Conservation (phyloP, 1,140 invertebrate genomes). For the Meloidogyne floridensis region DNA sequence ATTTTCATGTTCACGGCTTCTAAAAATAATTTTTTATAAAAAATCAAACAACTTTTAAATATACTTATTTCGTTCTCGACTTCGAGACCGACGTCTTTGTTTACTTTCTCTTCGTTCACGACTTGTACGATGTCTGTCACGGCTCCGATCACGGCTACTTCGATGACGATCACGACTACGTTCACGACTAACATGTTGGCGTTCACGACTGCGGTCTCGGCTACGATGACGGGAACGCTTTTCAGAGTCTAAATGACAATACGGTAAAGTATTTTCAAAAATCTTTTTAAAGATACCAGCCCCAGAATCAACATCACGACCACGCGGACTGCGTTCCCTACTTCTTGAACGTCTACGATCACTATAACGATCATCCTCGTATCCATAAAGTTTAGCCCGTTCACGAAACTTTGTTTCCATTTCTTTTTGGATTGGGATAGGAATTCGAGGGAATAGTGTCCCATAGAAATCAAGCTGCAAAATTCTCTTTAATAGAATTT, state of each 20-base stretch:
- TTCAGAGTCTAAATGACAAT: background rate
- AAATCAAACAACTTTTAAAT: conserved; percentile 5
- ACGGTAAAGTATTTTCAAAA: background rate
- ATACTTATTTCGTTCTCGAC: conserved; percentile 8
- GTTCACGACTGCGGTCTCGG: conserved; percentile 29
- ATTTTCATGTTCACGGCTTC: conserved; percentile 15
- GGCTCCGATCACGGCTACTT: conserved; percentile 19
- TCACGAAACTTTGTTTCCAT: conserved; percentile 62
- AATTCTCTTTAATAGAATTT: too few relatives aligned
- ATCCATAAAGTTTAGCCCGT: conserved; percentile 39
- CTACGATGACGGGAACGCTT: conserved; percentile 18
- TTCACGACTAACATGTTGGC: conserved; percentile 13
- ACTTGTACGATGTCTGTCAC: conserved; percentile 16
- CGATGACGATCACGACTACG: conserved; percentile 22
- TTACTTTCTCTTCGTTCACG: conserved; percentile 19
- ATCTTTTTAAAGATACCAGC: background rate
- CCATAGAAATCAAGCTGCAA: conserved; percentile 73
- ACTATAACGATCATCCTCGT: conserved; percentile 41
- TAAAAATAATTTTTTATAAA: background rate
- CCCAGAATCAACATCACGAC: conserved; percentile 18
- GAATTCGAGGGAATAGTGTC: conserved; percentile 95
- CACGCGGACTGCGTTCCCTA: conserved; percentile 29
- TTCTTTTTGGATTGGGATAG: conserved; percentile 81
- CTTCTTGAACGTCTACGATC: conserved; percentile 12
- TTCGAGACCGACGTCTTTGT: background rate